Percentiles rank a stretch among this genome's conserved stretches.
Evolutionary conservation across 1,140 invertebrate species (phyloP).

Genomic region (Delia radicum): DNA sequence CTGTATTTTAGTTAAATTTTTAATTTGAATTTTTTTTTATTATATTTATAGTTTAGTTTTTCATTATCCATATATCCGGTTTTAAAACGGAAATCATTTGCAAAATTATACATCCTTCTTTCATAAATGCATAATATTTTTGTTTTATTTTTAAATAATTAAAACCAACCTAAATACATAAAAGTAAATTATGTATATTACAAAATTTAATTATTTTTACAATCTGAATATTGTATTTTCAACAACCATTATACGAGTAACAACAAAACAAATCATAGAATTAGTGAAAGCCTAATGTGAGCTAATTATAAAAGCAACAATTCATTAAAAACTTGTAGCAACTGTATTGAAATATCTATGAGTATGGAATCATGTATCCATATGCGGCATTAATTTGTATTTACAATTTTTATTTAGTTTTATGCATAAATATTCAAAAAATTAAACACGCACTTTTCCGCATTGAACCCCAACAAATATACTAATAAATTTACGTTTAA

Average conservation of each 20-base stretch:
- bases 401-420: neutral
- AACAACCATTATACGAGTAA: neutral
- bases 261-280: neutral
- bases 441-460: slow-evolving; percentile 22
- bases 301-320: neutral
- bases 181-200: too few relatives aligned
- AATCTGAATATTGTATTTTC: too few relatives aligned
- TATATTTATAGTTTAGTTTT: neutral
- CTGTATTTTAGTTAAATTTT: neutral
- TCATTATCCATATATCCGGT: slow-evolving; percentile 17
- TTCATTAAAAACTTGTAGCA: neutral
- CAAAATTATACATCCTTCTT: slow-evolving; percentile 20
- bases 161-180: neutral
- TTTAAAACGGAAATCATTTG: slow-evolving; percentile 16
- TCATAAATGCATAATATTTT: neutral
- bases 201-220: too few relatives aligned
- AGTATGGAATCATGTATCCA: neutral
- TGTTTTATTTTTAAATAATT: neutral
- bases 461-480: slow-evolving; percentile 18
- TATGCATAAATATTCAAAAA: slow-evolving; percentile 7
- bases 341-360: neutral
- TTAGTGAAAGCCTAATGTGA: neutral
- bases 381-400: neutral
- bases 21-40: neutral
- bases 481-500: neutral